These are phyloP conservation scores for Proctacanthus coquilletti DNA, from an alignment of 1,140 invertebrate genomes.

Conservation along the genomic window DNA sequence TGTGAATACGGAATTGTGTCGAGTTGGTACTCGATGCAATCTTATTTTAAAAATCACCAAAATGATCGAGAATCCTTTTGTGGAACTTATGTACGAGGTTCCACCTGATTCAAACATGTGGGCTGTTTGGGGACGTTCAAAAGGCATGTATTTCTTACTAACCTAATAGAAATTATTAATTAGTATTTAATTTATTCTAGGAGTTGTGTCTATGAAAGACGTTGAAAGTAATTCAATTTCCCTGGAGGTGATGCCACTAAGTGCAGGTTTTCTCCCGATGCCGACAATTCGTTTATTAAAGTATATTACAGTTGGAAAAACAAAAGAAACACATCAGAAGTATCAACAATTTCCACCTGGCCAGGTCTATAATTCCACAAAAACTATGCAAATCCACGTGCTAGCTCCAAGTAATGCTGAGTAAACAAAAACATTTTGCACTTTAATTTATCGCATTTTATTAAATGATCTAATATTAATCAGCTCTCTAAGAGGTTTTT, in stretches of 20 bases:
- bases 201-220: conserved; percentile 63
- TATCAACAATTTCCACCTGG: conserved; percentile 71
- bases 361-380: conserved; percentile 77
- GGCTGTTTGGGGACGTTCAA: conserved; percentile 78
- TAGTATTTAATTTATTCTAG: conserved; percentile 30
- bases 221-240: conserved; percentile 55
- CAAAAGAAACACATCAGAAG: conserved; percentile 47
- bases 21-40: conserved; percentile 74
- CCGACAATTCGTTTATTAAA: conserved; percentile 79
- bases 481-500: conserved; percentile 13
- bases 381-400: conserved; percentile 76
- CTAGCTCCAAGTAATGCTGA: conserved; percentile 32
- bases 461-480: not conserved
- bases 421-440: conserved; percentile 9
- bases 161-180: conserved; percentile 1
- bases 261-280: conserved; percentile 73
- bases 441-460: not conserved
- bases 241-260: conserved; percentile 81
- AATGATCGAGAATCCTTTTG: conserved; percentile 28
- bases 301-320: conserved; percentile 66
- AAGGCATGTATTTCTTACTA: conserved; percentile 34
- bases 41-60: conserved; percentile 58
- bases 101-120: conserved; percentile 80
- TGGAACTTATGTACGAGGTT: conserved; percentile 83
- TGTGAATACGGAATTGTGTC: conserved; percentile 78